These are phyloP conservation scores for Labroides dimidiatus DNA, from an alignment of 2,797 vertebrate species.

Conservation along the genomic window DNA sequence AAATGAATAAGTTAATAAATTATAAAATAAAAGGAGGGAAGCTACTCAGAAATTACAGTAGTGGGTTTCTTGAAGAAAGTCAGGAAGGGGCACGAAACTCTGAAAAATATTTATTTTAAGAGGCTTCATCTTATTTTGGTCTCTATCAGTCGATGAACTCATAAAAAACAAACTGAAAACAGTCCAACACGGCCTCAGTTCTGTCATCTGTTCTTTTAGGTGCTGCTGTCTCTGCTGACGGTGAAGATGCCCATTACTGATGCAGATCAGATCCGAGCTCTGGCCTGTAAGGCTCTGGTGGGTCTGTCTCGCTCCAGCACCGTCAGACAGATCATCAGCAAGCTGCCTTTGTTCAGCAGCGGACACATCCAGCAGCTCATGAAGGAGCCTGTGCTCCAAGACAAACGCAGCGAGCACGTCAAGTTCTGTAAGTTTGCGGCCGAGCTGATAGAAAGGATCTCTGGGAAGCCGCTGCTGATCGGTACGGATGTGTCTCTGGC, in stretches of 20 bases:
- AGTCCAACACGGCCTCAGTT: background rate
- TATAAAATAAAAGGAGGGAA: too few relatives aligned
- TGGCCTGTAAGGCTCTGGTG: slow-evolving; percentile 96
- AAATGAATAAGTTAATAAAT: too few relatives aligned
- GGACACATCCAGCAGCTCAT: slow-evolving; percentile 99
- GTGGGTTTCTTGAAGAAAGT: too few relatives aligned
- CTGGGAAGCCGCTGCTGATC: slow-evolving; percentile 94
- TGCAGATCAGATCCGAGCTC: slow-evolving; percentile 95
- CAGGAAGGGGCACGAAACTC: too few relatives aligned
- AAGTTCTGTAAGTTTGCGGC: slow-evolving; percentile 98
- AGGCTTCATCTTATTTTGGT: background rate
- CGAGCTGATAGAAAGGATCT: slow-evolving; percentile 96
- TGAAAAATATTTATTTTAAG: too few relatives aligned
- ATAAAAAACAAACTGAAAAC: background rate
- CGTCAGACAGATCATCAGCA: slow-evolving; percentile 98
- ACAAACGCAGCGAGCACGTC: slow-evolving; percentile 98
- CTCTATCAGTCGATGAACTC: background rate
- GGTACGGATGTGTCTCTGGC: slow-evolving; percentile 97
- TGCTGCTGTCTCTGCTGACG: slow-evolving; percentile 94
- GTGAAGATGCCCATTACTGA: slow-evolving; percentile 99
- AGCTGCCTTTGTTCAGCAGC: slow-evolving; percentile 97
- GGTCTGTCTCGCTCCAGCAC: slow-evolving; percentile 94
- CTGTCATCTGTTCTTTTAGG: slow-evolving; percentile 54
- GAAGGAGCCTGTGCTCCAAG: slow-evolving; percentile 98
- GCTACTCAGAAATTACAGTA: too few relatives aligned